Evolutionary conservation across 2,888 invertebrate species (phyloP).

Genomic region (Athalia rosae): DNA sequence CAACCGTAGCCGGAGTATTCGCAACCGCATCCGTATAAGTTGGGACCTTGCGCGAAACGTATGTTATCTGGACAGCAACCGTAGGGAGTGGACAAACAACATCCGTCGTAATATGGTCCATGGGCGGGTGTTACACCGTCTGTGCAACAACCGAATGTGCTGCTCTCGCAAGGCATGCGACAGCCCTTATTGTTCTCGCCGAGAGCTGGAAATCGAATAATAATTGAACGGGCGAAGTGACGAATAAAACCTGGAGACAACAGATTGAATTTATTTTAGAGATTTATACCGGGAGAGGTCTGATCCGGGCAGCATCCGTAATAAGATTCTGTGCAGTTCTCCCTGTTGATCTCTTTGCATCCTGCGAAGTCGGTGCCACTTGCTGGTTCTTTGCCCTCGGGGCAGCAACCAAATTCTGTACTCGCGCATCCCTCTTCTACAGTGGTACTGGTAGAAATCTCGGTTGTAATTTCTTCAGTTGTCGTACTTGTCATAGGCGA

Average conservation of each 20-base stretch:
- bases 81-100: constrained; percentile 82
- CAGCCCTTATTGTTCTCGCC: constrained; percentile 87
- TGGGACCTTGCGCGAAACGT: constrained; percentile 86
- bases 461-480: constrained; percentile 48
- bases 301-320: constrained; percentile 87
- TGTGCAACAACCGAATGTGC: constrained; percentile 90
- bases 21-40: constrained; percentile 85
- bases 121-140: constrained; percentile 90
- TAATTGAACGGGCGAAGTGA: background rate
- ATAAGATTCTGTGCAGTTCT: constrained; percentile 77
- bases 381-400: constrained; percentile 79
- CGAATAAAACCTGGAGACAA: constrained; percentile 10
- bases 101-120: constrained; percentile 88
- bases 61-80: constrained; percentile 96
- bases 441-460: constrained; percentile 60
- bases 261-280: too few relatives aligned
- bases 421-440: constrained; percentile 74
- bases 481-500: constrained; percentile 47
- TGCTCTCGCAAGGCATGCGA: constrained; percentile 79
- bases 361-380: constrained; percentile 80
- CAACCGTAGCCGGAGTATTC: constrained; percentile 86
- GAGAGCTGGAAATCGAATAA: constrained; percentile 73
- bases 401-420: constrained; percentile 85
- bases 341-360: constrained; percentile 73
- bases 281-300: constrained; percentile 76